These are phyloP conservation scores for Nannospalax galili DNA, from an alignment of 2,113 vertebrate species.

Conservation along the genomic window DNA sequence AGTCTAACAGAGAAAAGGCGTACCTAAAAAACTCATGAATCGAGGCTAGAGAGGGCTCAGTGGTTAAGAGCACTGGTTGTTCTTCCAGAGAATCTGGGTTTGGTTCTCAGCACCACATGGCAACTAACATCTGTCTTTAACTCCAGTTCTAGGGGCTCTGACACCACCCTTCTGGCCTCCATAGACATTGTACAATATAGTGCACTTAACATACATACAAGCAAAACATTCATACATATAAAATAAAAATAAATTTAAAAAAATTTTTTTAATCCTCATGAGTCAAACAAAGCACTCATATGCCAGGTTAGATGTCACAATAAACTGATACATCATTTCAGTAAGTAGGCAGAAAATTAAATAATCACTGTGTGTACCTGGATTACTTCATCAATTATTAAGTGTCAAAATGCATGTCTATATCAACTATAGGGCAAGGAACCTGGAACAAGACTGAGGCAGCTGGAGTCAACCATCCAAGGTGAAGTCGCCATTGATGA, in stretches of 20 bases:
- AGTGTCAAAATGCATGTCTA: conserved; percentile 11
- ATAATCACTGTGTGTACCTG: not conserved
- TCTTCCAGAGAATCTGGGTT: no score
- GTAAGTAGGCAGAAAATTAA: conserved; percentile 41
- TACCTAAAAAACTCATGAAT: not conserved
- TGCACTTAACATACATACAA: no score
- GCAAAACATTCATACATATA: no score
- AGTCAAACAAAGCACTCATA: not conserved
- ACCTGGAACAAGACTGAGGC: not conserved
- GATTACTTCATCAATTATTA: conserved; percentile 13
- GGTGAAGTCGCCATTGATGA: not conserved
- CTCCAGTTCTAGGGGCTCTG: no score
- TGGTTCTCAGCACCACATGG: no score
- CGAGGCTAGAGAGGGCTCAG: no score
- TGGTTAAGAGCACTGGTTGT: no score
- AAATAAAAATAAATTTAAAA: no score
- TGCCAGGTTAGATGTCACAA: not conserved
- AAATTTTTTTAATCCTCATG: no score
- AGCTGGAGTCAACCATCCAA: not conserved
- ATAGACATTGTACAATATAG: no score
- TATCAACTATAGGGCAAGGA: conserved; percentile 36
- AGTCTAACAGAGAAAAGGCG: not conserved
- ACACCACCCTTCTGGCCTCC: no score
- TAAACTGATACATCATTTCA: not conserved
- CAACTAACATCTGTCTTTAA: no score